Evolutionary conservation across 2,888 invertebrate genomes (phyloP).

Genomic region (Autographa gamma): DNA sequence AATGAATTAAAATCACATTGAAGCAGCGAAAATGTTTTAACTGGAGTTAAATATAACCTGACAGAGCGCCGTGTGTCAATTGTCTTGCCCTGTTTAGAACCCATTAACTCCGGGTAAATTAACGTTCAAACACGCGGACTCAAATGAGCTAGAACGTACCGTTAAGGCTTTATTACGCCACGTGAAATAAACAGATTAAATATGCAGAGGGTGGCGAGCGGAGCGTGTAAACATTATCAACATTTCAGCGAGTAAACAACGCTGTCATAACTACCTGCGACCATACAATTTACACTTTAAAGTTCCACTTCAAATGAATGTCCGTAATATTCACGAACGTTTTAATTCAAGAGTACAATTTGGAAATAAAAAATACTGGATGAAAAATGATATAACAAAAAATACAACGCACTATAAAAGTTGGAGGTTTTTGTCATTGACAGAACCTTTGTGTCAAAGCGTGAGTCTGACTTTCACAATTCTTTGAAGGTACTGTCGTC

Average conservation of each 20-base stretch:
- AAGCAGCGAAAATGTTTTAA: neutral
- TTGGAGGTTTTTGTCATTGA: too few species aligned
- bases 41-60: constrained; percentile 7
- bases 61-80: neutral
- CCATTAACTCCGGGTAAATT: neutral
- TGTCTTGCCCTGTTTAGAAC: neutral
- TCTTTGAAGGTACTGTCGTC: too few species aligned
- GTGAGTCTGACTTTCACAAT: too few species aligned
- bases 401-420: neutral
- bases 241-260: constrained; percentile 33
- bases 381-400: neutral
- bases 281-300: constrained; percentile 31
- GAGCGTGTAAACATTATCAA: constrained; percentile 39
- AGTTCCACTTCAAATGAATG: constrained; percentile 2
- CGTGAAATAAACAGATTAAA: constrained; percentile 49
- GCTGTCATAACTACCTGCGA: constrained; percentile 25
- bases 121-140: constrained; percentile 1
- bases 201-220: constrained; percentile 42
- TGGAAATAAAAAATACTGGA: neutral
- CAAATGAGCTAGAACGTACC: constrained; percentile 17
- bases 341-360: constrained; percentile 2
- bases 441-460: too few species aligned
- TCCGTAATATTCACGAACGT: neutral
- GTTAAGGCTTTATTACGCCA: constrained; percentile 37
- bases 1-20: neutral